Evolutionary conservation across 2,888 invertebrate species (phyloP).

Genomic region (Ectemnius continuus): DNA sequence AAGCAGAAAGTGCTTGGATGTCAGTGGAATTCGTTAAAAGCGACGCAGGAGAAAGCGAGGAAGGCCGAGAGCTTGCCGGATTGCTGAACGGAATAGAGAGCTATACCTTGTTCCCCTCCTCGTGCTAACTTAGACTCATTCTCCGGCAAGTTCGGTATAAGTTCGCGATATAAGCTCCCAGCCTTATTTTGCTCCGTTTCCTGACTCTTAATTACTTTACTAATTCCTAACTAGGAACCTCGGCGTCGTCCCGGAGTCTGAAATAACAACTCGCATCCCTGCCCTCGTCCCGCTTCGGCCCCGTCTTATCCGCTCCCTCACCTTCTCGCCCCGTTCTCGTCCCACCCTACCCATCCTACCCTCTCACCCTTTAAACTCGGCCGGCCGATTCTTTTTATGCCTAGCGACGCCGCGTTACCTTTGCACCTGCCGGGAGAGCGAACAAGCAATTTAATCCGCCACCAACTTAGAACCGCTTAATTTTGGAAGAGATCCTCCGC

Average conservation of each 20-base stretch:
- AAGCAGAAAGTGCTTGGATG: slow-evolving; percentile 54
- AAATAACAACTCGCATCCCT: slow-evolving; percentile 70
- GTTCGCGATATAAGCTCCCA: slow-evolving; percentile 69
- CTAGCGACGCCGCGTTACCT: slow-evolving; percentile 24
- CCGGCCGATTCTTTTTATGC: slow-evolving; percentile 48
- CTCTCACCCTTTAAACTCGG: slow-evolving; percentile 52
- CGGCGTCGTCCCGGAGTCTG: slow-evolving; percentile 65
- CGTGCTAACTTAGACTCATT: slow-evolving; percentile 57
- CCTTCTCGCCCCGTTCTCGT: not conserved
- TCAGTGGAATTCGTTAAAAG: slow-evolving; percentile 49
- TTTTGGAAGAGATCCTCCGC: slow-evolving; percentile 26
- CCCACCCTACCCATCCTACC: not conserved
- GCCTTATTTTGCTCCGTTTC: slow-evolving; percentile 73
- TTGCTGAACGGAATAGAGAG: slow-evolving; percentile 62
- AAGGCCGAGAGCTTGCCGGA: slow-evolving; percentile 48
- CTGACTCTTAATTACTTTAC: slow-evolving; percentile 75
- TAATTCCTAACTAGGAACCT: slow-evolving; percentile 73
- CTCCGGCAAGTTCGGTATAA: slow-evolving; percentile 66
- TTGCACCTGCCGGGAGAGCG: slow-evolving; percentile 20
- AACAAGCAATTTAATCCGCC: slow-evolving; percentile 54
- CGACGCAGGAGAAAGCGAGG: slow-evolving; percentile 40
- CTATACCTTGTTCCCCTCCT: slow-evolving; percentile 56
- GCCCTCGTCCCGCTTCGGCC: slow-evolving; percentile 18
- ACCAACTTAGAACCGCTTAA: slow-evolving; percentile 40
- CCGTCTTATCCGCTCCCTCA: slow-evolving; percentile 45